Evolutionary conservation across 2,113 vertebrate genomes (phyloP).

Genomic region (Tupaia tana): DNA sequence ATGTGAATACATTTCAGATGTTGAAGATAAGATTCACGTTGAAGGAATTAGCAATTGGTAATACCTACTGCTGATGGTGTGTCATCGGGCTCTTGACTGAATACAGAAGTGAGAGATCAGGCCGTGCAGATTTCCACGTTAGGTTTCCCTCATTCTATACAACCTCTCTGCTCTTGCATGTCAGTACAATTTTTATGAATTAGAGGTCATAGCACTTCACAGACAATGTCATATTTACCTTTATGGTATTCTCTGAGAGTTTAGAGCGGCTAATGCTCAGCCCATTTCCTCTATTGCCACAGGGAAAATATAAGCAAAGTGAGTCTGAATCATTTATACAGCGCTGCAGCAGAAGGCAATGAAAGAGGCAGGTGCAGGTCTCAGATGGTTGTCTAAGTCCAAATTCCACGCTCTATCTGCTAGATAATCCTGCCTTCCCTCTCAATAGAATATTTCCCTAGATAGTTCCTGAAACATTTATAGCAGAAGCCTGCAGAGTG

Average conservation of each 20-base stretch:
- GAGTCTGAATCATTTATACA: conserved; percentile 77
- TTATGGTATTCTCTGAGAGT: conserved; percentile 40
- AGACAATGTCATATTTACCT: conserved; percentile 61
- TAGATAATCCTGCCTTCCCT: conserved; percentile 77
- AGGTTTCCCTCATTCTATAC: not conserved
- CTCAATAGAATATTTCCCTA: conserved; percentile 81
- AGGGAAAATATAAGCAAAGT: conserved; percentile 74
- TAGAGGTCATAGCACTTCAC: conserved; percentile 61
- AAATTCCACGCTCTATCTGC: conserved; percentile 81
- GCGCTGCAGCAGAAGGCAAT: conserved; percentile 64
- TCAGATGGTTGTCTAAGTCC: conserved; percentile 81
- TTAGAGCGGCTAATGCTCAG: conserved; percentile 66
- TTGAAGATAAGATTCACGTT: conserved; percentile 8
- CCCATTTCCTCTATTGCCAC: conserved; percentile 67
- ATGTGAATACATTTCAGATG: not conserved
- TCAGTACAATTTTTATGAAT: conserved; percentile 24
- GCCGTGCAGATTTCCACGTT: too few species aligned
- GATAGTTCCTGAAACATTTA: conserved; percentile 82
- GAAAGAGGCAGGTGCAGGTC: conserved; percentile 78
- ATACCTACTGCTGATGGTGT: not conserved
- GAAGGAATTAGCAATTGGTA: not conserved
- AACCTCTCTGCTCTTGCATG: not conserved
- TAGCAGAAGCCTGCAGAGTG: conserved; percentile 80
- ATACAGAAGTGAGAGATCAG: not conserved
- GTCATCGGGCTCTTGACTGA: not conserved